Evolutionary conservation across 1,140 invertebrate genomes (phyloP).

Genomic region (Euura saliciscinereae): DNA sequence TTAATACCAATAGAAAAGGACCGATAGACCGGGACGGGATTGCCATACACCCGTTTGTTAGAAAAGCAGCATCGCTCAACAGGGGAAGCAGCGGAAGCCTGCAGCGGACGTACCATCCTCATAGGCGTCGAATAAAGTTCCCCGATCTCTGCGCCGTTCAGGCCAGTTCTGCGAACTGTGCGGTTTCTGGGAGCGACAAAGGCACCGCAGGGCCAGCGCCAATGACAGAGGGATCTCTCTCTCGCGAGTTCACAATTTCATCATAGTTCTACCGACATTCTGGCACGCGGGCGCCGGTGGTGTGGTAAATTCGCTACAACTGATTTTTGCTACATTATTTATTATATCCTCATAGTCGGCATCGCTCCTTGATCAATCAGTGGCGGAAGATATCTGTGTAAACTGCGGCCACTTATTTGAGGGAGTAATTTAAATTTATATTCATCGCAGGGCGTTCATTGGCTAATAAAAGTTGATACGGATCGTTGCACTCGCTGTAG

Average conservation of each 20-base stretch:
- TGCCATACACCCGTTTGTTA: too few relatives aligned
- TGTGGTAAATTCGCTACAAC: neutral
- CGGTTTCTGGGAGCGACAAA: neutral
- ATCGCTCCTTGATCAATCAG: too few relatives aligned
- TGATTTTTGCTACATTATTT: neutral
- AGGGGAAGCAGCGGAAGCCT: neutral
- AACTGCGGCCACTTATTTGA: too few relatives aligned
- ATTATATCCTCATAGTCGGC: too few relatives aligned
- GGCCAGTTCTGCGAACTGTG: neutral
- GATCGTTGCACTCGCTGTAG: too few relatives aligned
- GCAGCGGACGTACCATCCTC: neutral
- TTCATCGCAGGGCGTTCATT: too few relatives aligned
- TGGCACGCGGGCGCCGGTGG: neutral
- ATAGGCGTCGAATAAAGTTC: neutral
- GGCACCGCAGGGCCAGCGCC: neutral
- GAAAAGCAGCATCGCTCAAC: neutral
- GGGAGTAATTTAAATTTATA: too few relatives aligned
- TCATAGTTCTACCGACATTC: neutral
- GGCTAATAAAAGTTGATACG: too few relatives aligned
- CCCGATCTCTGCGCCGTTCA: neutral
- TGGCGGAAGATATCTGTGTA: too few relatives aligned
- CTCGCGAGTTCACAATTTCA: neutral
- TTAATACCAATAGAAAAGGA: too few relatives aligned
- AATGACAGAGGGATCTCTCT: neutral
- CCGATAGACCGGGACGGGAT: too few relatives aligned